Evolutionary conservation across 2,888 invertebrate species (phyloP).

Genomic region (Caradrina kadenii): DNA sequence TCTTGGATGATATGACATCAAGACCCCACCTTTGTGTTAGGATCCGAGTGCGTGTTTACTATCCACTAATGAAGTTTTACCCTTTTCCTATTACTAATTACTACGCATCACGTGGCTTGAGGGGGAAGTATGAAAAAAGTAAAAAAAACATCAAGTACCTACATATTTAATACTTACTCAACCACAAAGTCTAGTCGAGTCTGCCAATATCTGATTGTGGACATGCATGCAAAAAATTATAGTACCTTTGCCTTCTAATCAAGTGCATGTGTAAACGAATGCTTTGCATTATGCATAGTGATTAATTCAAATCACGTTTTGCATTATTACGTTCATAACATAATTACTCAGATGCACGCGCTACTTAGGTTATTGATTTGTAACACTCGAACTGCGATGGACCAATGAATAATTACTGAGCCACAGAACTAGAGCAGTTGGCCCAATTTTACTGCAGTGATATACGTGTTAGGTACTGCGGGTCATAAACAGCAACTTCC

Average conservation of each 20-base stretch:
- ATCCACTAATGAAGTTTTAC: constrained; percentile 44
- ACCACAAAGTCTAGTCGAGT: constrained; percentile 13
- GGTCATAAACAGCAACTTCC: constrained; percentile 25
- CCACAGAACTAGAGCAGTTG: background rate
- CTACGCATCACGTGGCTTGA: constrained; percentile 4
- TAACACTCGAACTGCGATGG: constrained; percentile 26
- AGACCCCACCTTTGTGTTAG: constrained; percentile 53
- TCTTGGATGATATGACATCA: constrained; percentile 37
- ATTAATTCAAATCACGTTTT: constrained; percentile 69
- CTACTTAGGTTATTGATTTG: constrained; percentile 59
- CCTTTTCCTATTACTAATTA: constrained; percentile 44
- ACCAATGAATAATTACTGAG: constrained; percentile 13
- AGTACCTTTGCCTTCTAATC: constrained; percentile 31
- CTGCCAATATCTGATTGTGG: background rate
- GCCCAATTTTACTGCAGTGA: constrained; percentile 1
- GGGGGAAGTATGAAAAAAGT: background rate
- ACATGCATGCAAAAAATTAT: constrained; percentile 28
- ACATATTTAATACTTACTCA: background rate
- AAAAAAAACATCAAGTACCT: constrained; percentile 5
- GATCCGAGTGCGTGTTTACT: constrained; percentile 42
- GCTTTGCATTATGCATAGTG: constrained; percentile 72
- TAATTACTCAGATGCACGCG: constrained; percentile 70
- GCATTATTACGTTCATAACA: constrained; percentile 68
- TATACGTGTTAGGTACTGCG: background rate
- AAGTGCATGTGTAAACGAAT: constrained; percentile 63